Conservation (phyloP, 2,797 vertebrate genomes). For the Leptatherina wallacei region DNA sequence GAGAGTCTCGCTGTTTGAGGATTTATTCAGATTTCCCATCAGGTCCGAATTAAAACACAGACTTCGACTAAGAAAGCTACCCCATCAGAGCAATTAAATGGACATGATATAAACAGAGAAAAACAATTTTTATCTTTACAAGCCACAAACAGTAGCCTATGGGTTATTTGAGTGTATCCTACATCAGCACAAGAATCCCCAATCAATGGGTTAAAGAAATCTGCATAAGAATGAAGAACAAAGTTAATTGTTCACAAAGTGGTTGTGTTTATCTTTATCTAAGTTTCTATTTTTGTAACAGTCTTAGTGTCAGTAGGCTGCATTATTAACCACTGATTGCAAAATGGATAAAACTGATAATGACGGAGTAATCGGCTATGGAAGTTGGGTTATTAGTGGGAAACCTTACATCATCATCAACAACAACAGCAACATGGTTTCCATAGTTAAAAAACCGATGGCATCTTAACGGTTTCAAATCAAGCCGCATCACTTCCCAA, state of each 20-base stretch:
- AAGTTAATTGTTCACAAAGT: neutral
- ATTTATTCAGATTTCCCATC: constrained; percentile 30
- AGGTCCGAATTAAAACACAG: neutral
- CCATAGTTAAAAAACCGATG: no score
- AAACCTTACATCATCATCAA: neutral
- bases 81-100: neutral
- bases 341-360: neutral
- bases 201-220: no score
- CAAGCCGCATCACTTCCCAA: no score
- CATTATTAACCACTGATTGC: neutral
- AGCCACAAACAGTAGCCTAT: neutral
- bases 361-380: neutral
- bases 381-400: neutral
- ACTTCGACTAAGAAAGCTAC: neutral
- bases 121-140: neutral
- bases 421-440: constrained; percentile 20
- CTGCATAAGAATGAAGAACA: neutral
- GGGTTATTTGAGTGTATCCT: neutral
- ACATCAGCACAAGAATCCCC: no score
- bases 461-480: no score
- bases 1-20: constrained; percentile 10
- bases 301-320: neutral
- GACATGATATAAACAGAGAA: neutral
- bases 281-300: neutral
- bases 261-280: neutral